Conservation (phyloP, 2,113 vertebrate genomes). For the Saguinus midas region DNA sequence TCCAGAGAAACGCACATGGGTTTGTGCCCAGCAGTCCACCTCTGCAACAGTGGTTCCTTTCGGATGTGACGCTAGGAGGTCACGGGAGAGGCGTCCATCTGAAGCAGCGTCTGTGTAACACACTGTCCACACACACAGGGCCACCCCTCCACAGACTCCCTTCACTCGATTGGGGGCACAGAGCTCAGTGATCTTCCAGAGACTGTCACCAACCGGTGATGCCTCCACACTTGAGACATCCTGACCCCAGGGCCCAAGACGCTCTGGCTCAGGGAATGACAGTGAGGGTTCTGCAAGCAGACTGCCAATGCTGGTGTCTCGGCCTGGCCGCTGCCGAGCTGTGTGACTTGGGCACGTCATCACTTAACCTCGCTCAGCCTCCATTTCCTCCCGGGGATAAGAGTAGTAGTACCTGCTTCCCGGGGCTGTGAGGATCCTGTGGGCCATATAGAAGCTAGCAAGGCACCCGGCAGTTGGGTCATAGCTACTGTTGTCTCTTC, state of each 20-base stretch:
- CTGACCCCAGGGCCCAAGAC: background rate
- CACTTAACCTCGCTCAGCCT: background rate
- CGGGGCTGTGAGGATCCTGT: background rate
- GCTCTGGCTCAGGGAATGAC: background rate
- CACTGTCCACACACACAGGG: background rate
- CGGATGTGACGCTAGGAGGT: background rate
- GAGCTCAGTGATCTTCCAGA: background rate
- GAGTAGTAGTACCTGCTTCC: background rate
- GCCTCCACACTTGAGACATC: background rate
- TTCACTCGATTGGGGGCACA: background rate
- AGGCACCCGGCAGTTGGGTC: background rate
- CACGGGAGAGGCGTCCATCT: fast-evolving
- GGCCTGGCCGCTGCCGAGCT: background rate
- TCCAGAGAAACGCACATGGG: background rate
- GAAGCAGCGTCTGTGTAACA: background rate
- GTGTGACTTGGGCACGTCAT: background rate
- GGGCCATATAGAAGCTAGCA: background rate
- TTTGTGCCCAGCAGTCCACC: background rate
- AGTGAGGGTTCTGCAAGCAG: background rate
- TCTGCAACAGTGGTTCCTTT: background rate
- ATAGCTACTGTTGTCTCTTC: background rate
- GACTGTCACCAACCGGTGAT: background rate
- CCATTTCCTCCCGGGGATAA: background rate
- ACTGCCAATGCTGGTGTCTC: fast-evolving
- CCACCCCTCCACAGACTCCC: background rate